Base-by-base conservation (phyloP, 2,797 vertebrate genomes). In the Phoebastria nigripes region DNA sequence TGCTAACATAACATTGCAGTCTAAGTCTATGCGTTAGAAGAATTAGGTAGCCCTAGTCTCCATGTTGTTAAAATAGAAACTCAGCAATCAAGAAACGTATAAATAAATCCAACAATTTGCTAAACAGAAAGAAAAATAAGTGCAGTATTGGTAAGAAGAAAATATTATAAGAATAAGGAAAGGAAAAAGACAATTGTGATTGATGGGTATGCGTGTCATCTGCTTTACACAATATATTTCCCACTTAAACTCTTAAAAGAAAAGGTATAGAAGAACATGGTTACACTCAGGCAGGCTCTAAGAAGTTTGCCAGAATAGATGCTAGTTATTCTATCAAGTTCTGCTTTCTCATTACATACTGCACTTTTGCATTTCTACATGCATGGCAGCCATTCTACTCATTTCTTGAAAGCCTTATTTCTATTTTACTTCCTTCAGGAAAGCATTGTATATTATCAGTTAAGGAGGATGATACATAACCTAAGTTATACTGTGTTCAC, bases 201-300 rank as follows among this genome's bases (percentile, higher is more conserved):
- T 35, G 18, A 29, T 19, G 26, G 20, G 22, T 8, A 17, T 41
- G 55, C 19, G 25, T 26, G 9, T 24, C 10, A 14, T 12, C 59
- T 89, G 62, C 42, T 58, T 69, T 39, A 39, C 4, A 35, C 26
- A 35, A 39, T 6, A 1, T 3, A 35, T 52, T 90, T 79, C 42
- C 31, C 39, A 31, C 17, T 58, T 35, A 8, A 74, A 18, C 16
- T 55, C 41, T 37, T 12, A 11, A 19, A 61, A 52, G 25, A 12
- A 47, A 87, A 79, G 17, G 0, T n/a, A 21, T 0, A 18, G 77
- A 26, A 71, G 47, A 46, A 7, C 5, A 2, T 0, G 3, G 37
- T 41, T 11, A 20, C 15, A 44, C n/a, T 66, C 44, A 66, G 7
- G 55, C 42, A 82, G 59, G 49, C 26, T 87, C 82, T 63, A 55